Evolutionary conservation across 1,140 invertebrate genomes (phyloP).

Genomic region (Drosophila serrata): DNA sequence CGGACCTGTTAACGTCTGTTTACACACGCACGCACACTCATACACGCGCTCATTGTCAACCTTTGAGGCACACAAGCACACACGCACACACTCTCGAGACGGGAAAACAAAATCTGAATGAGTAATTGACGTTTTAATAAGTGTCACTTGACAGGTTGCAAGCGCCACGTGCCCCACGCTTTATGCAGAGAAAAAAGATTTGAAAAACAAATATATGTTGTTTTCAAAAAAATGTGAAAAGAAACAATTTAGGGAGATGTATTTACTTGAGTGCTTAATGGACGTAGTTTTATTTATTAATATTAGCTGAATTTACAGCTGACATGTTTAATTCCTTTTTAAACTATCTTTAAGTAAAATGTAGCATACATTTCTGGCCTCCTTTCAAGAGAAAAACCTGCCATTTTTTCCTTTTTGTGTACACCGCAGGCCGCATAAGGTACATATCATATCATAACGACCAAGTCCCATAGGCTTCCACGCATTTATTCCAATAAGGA

Average conservation of each 20-base stretch:
- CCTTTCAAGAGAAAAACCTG: neutral
- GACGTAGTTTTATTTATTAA: too few relatives aligned
- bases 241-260: neutral
- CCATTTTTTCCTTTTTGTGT: neutral
- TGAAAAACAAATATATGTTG: neutral
- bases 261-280: neutral
- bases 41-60: constrained; percentile 27
- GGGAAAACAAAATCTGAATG: constrained; percentile 59
- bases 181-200: neutral
- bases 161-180: constrained; percentile 17
- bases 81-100: constrained; percentile 34
- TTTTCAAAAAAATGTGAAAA: neutral
- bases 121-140: constrained; percentile 77
- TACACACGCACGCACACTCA: constrained; percentile 19
- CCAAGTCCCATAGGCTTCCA: constrained; percentile 2
- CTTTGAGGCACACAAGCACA: constrained; percentile 25
- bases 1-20: constrained; percentile 51
- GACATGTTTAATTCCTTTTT: neutral
- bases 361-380: too few relatives aligned
- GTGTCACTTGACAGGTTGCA: constrained; percentile 51
- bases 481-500: constrained; percentile 11
- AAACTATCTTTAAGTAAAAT: neutral
- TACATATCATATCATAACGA: constrained; percentile 20
- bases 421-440: neutral
- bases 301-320: neutral